Conservation (phyloP, 2,797 vertebrate genomes). For the Ctenopoma multispine region DNA sequence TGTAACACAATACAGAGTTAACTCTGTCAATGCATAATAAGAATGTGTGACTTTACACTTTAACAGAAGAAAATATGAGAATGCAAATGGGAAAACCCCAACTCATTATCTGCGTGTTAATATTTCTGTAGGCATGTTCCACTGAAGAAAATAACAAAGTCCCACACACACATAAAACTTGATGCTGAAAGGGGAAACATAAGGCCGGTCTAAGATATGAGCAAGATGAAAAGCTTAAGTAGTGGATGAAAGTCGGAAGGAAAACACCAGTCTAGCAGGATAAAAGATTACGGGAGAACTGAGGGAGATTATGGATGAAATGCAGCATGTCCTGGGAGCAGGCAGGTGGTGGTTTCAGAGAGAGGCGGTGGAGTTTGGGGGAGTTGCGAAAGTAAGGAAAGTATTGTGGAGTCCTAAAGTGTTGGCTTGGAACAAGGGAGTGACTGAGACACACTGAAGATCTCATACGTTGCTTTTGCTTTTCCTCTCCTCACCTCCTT, state of each 20-base stretch:
- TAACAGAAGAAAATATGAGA: too few relatives aligned
- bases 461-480: neutral
- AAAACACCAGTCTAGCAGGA: neutral
- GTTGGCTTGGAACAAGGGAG: neutral
- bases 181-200: neutral
- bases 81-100: too few relatives aligned
- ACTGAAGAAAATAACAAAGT: neutral
- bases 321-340: neutral
- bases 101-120: slow-evolving; percentile 17
- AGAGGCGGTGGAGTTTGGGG: neutral
- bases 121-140: slow-evolving; percentile 1
- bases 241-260: neutral
- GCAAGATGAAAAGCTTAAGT: too few relatives aligned
- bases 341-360: neutral
- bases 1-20: too few relatives aligned
- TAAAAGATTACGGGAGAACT: neutral
- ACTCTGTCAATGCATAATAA: too few relatives aligned
- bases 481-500: neutral
- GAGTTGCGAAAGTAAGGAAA: neutral
- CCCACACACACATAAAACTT: too few relatives aligned
- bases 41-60: too few relatives aligned
- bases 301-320: neutral
- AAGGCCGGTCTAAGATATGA: neutral
- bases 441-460: neutral
- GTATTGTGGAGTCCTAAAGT: too few relatives aligned